phyloP scores from a whole-genome alignment of 2,888 invertebrate genomes.

The Orgyia antiqua region DNA sequence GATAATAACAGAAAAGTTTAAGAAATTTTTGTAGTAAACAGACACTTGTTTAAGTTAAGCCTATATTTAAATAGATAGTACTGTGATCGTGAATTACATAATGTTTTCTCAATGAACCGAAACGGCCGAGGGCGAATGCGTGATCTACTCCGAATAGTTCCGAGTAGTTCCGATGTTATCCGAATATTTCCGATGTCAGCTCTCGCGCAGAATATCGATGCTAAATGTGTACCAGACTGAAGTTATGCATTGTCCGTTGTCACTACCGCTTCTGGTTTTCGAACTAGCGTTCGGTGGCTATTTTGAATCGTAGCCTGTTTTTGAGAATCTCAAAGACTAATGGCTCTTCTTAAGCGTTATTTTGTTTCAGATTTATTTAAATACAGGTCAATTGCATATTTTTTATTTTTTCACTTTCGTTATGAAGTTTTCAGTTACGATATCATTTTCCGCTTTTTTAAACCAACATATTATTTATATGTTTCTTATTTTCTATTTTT shows the following conservation, averaged over 20 bases:
- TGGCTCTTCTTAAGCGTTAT: slow-evolving; percentile 10
- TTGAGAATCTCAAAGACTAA: slow-evolving; percentile 24
- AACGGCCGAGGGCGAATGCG: slow-evolving; percentile 34
- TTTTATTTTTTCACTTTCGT: no score
- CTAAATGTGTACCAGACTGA: slow-evolving; percentile 62
- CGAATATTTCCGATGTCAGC: slow-evolving; percentile 33
- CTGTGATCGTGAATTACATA: slow-evolving; percentile 18
- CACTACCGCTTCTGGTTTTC: slow-evolving; percentile 59
- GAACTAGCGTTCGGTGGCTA: slow-evolving; percentile 42
- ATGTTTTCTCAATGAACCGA: slow-evolving; percentile 38
- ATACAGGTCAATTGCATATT: slow-evolving; percentile 2
- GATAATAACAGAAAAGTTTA: no score
- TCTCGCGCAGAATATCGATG: slow-evolving; percentile 53
- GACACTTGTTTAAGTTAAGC: no score
- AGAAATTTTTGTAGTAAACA: no score
- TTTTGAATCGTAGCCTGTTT: slow-evolving; percentile 44
- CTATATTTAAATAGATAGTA: no score
- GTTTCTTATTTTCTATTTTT: no score
- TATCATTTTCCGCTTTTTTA: no score
- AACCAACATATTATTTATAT: no score
- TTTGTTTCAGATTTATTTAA: slow-evolving; percentile 6
- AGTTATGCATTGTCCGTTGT: slow-evolving; percentile 65
- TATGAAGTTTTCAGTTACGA: no score
- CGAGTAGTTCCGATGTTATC: slow-evolving; percentile 35
- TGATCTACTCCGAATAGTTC: slow-evolving; percentile 33